A percentile compares a stretch with the other conserved stretches of the same genome.
phyloP scores from a whole-genome alignment of 2,113 vertebrate species.

The Puma concolor region DNA sequence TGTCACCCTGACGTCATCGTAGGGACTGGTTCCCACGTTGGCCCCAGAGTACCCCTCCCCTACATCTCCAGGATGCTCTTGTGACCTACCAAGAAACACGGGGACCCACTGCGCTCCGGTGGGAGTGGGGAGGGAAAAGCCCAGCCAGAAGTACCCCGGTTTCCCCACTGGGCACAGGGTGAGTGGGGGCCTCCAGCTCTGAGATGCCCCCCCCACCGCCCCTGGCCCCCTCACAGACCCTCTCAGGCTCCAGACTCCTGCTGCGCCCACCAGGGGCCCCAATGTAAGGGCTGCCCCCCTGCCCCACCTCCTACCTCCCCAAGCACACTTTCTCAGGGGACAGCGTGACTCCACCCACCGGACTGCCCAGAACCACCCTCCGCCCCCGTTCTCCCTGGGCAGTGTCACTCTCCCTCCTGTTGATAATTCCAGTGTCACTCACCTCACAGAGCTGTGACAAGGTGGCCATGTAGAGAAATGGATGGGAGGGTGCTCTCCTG shows the following conservation, averaged over 20 bases:
- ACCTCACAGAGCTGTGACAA: not conserved
- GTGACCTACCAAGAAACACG: not conserved
- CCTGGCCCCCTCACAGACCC: not conserved
- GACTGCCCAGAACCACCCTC: rapidly evolving
- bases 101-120: too few species aligned
- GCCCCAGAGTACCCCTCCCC: not conserved
- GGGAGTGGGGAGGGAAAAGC: not conserved
- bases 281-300: not conserved
- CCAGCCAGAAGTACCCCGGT: not conserved
- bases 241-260: not conserved
- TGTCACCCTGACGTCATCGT: not conserved
- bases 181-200: rapidly evolving
- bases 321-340: rapidly evolving
- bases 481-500: rapidly evolving
- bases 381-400: not conserved
- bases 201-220: not conserved
- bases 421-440: not conserved
- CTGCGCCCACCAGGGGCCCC: not conserved
- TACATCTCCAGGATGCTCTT: rapidly evolving
- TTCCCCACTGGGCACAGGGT: not conserved
- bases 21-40: not conserved
- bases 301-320: not conserved
- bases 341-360: rapidly evolving
- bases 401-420: not conserved
- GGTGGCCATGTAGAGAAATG: not conserved